Conservation (phyloP, 2,113 vertebrate genomes). For the Pungitius pungitius region DNA sequence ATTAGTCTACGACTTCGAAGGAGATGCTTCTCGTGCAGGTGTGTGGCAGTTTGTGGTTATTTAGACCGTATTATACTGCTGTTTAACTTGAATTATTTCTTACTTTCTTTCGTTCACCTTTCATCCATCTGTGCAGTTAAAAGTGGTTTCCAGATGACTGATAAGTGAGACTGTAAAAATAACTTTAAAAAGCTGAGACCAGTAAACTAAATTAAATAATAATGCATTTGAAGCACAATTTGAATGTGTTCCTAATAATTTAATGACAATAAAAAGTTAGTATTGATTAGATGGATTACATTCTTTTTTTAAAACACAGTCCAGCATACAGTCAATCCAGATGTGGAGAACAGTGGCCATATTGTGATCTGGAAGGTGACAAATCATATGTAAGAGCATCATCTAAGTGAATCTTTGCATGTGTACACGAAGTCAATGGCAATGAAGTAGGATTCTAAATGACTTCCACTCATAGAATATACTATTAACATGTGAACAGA, state of each 20-base stretch:
- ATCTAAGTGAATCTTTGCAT: slow-evolving; percentile 52
- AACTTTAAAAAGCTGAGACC: neutral
- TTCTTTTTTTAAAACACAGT: slow-evolving; percentile 6
- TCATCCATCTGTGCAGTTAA: too few relatives aligned
- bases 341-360: neutral
- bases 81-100: neutral
- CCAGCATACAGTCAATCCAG: slow-evolving; percentile 4
- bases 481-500: slow-evolving; percentile 65
- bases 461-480: slow-evolving; percentile 57
- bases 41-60: neutral
- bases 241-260: neutral
- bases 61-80: neutral
- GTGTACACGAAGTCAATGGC: slow-evolving; percentile 57
- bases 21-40: neutral
- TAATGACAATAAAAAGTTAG: neutral
- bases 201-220: neutral
- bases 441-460: slow-evolving; percentile 52
- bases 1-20: neutral
- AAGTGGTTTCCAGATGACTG: too few relatives aligned
- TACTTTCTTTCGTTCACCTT: neutral
- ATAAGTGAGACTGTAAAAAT: neutral
- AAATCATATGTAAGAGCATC: slow-evolving; percentile 46
- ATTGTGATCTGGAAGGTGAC: slow-evolving; percentile 1
- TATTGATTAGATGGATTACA: slow-evolving; percentile 1
- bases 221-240: neutral